Base-by-base conservation (phyloP, 2,888 invertebrate species). In the Synergus laeviventris region DNA sequence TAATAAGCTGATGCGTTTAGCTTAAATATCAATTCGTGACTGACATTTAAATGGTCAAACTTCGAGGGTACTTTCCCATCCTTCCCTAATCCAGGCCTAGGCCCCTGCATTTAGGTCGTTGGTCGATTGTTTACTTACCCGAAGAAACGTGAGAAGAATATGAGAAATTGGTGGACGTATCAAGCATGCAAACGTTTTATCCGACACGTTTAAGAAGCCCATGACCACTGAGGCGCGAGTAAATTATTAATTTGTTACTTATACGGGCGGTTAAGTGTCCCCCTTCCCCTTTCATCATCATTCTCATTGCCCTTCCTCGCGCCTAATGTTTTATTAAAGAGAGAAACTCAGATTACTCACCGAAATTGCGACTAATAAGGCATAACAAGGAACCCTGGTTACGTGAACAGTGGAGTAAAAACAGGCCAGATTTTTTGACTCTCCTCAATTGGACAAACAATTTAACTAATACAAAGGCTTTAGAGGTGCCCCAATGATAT, bases 201-300 rank as follows among this genome's bases (percentile, higher is more conserved):
- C 7, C 24, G n/a, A 24, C 49, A 70, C 70, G 70, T 70, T 70
- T 36, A 12, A 70, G 70, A 70, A 70, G 70, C 49, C 31, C 31
- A 45, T 70, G 70, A 70, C 78, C 76, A 80, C 73, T 74, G 79
- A 78, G 78, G 79, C 82, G 80, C 81, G 81, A 78, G 82, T 82
- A 80, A 83, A 81, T 82, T 84, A 83, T 82, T 83, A 84, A 84
- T 84, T 83, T 81, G 79, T 81, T 82, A 80, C 80, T 76, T 76
- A 77, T 77, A 77, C 76, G 62, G 73, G 73, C 49, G n/a, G 24
- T 54, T 73, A 31, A 38, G 36, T 21, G 12, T 54, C 16, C 45
- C 39, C 21, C 9, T 24, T 11, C 14, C n/a, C 11, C 11, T 21
- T 14, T 36, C 49, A 12, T 12, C 24, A 9, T 54, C 18, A 54